A percentile compares a stretch with the other conserved stretches of the same genome.
These are phyloP conservation scores for Luidia sarsii DNA, from an alignment of 53 echinoderm and acorn worm species.

Conservation along the genomic window DNA sequence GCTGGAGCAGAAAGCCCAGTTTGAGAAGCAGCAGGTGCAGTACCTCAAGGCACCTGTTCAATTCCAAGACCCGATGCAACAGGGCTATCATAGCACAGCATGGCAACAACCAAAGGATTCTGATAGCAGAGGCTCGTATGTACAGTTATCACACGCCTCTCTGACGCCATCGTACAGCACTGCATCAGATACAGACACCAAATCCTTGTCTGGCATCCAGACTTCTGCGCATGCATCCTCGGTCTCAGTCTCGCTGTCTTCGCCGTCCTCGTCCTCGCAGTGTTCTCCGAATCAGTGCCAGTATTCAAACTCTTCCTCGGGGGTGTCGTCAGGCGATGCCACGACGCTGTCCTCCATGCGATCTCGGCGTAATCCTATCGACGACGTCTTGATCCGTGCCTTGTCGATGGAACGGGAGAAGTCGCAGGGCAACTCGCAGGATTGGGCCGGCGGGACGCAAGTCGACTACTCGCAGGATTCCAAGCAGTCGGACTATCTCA, in stretches of 20 bases:
- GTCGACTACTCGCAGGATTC: constrained; percentile 4
- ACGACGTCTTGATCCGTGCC: constrained; percentile 50
- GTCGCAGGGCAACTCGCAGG: neutral
- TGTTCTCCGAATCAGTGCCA: constrained; percentile 28
- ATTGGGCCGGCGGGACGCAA: constrained; percentile 2
- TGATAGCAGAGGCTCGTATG: neutral
- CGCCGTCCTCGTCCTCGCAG: constrained; percentile 23
- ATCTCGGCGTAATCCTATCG: constrained; percentile 39
- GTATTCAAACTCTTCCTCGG: constrained; percentile 77
- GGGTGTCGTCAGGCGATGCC: constrained; percentile 78
- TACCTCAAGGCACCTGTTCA: neutral
- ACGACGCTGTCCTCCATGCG: constrained; percentile 20
- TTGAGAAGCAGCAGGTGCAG: neutral
- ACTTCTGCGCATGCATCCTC: constrained; percentile 16
- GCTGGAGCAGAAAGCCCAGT: constrained; percentile 32
- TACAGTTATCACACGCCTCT: constrained; percentile 6
- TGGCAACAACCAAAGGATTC: neutral
- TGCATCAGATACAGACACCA: neutral
- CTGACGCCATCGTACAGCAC: neutral
- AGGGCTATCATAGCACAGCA: constrained; percentile 1
- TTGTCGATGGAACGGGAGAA: constrained; percentile 26
- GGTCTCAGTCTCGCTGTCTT: constrained; percentile 6
- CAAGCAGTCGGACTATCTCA: constrained; percentile 19
- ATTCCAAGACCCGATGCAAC: constrained; percentile 1
- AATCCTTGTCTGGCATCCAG: constrained; percentile 21